Evolutionary conservation across 1,140 invertebrate genomes (phyloP), one percentile per base, ranked within the genome.

Genomic region (Drosophila parabipectinata): DNA sequence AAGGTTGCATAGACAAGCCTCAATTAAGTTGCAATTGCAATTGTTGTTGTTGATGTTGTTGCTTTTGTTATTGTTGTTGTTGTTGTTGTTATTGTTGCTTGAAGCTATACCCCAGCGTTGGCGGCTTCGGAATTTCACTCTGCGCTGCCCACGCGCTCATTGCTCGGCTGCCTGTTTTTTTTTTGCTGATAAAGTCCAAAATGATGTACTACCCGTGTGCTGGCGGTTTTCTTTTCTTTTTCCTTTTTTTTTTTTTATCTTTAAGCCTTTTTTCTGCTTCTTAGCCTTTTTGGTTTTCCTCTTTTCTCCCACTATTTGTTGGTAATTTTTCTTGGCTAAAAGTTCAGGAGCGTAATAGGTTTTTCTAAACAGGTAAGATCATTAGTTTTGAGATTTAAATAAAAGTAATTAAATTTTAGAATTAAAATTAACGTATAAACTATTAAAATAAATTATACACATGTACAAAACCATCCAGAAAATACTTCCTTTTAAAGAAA

Each of bases 1-100:
- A 47, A 77, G 52, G 58, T 41, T 79, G 79, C 76, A 72, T 83
- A 87, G 83, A 88, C 83, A 87, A 88, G 83, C 76, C 72, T 88
- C 83, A 88, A 88, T 88, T 88, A 88, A 88, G 79, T 88, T 87
- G 83, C 83, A 87, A 87, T 88, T 87, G 83, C 79, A 69, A 72
- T 79, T 79, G 58, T 61, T 74, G 58, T 37, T 68, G 50, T 18
- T 57, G 55, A 44, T 63, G 55, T 32, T 63, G 77, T 39, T 62
- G 57, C 12, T 48, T 28, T 12, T 58, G 56, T 14, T 72, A 74
- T 14, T 77, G 58, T 0, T 59, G 41, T 1, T 51, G 52, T 6
- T 62, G 54, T 34, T 54, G 64, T 18, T 39, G 51, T 24, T 60
- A 45, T 14, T 66, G 73, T 30, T 69, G 77, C 54, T 77, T 62